These are phyloP conservation scores for Eumacrocentrus americanus DNA, from an alignment of 2,888 invertebrate genomes.

Conservation along the genomic window DNA sequence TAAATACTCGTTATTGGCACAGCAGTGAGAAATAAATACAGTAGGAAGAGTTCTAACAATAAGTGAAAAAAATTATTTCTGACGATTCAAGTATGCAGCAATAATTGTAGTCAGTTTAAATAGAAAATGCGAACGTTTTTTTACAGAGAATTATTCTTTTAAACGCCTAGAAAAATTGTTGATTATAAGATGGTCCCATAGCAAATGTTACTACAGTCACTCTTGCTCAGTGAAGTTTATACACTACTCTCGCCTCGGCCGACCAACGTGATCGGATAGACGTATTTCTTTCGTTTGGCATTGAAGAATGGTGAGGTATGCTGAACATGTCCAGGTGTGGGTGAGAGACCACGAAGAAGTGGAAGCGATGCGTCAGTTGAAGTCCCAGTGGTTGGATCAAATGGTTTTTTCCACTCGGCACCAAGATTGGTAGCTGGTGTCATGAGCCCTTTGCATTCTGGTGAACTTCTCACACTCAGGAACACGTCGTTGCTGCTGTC, in stretches of 20 bases:
- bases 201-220: not conserved
- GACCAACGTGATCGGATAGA: constrained; percentile 67
- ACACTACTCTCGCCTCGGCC: constrained; percentile 66
- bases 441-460: constrained; percentile 57
- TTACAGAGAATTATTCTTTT: not conserved
- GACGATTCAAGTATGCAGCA: too few relatives aligned
- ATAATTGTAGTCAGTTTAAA: not conserved
- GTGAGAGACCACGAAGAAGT: constrained; percentile 64
- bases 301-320: constrained; percentile 64
- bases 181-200: constrained; percentile 10
- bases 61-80: too few relatives aligned
- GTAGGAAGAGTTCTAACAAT: not conserved
- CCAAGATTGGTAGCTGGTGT: constrained; percentile 56
- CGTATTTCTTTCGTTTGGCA: constrained; percentile 69
- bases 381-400: constrained; percentile 39
- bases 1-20: not conserved
- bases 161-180: not conserved
- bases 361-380: constrained; percentile 65
- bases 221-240: constrained; percentile 38
- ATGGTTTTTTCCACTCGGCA: constrained; percentile 56
- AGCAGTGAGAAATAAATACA: not conserved
- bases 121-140: not conserved
- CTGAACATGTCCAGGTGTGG: constrained; percentile 50
- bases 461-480: constrained; percentile 55
- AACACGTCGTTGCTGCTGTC: constrained; percentile 54